Base-by-base conservation (phyloP, 1,140 invertebrate species). In the Acromyrmex echinatior region DNA sequence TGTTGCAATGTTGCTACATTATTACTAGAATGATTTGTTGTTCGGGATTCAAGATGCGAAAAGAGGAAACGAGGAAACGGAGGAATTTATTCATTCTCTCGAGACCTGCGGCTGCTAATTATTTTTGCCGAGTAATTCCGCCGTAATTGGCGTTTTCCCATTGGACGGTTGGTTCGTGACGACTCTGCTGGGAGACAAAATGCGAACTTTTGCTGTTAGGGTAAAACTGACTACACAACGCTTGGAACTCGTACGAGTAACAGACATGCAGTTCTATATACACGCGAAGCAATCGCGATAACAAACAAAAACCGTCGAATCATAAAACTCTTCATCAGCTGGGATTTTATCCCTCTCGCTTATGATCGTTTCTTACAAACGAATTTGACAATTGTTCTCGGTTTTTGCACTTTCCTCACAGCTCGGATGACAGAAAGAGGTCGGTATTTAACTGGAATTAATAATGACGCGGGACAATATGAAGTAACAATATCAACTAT, bases 111-210 rank as follows among this genome's bases (percentile, higher is more conserved):
- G 77, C 9, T 18, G 68, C 84, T 89, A 90, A 89, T 90, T 90
- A 90, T 90, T 89, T 89, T 86, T 78, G 25, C 60, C 70, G 68
- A 90, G 76, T 53, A 56, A 79, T 70, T 90, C 25, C 84, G 60
- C 78, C 60, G 77, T 89, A 89, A 89, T 89, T 89, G 81, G 62
- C 71, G 51, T 87, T 89, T 77, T 82, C 84, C 86, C 70, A 87
- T 89, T 51, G 76, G 66, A 58, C 65, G 5, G 63, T 81, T 21
- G 49, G 49, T 70, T 70, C 63, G 63, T 70, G 63, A 80, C 49
- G 49, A 7, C n/a, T 80, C 78, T 53, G 49, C 49, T 35, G 49
- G 63, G 63, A 39, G 45, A 70, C 53, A 70, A 71, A 68, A 70
- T 56, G 28, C 14, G 12, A 81, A 70, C 65, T 71, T 53, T 53